Evolutionary conservation across 37 sponge, comb jelly and placozoan species (phyloP).

Genomic region (Oopsacas minuta): DNA sequence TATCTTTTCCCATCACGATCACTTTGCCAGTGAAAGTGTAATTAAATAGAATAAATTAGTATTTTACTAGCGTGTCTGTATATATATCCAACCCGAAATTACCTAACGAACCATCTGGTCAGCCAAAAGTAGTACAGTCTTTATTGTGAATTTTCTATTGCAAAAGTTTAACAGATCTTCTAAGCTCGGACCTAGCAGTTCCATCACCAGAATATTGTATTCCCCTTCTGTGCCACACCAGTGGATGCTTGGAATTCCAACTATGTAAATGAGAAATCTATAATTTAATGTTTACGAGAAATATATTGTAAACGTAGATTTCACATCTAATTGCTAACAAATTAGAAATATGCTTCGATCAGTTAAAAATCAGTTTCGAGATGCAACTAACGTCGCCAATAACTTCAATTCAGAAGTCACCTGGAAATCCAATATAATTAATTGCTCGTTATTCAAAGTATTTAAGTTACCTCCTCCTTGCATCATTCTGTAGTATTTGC

Average conservation of each 20-base stretch:
- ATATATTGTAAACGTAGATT: background rate
- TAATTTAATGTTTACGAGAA: background rate
- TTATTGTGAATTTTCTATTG: slow-evolving; percentile 81
- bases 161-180: slow-evolving; percentile 99
- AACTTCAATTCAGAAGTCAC: no score
- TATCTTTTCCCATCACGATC: no score
- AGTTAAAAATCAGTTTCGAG: background rate
- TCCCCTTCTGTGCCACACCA: slow-evolving; percentile 99
- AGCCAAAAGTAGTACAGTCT: slow-evolving; percentile 86
- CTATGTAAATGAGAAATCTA: slow-evolving; percentile 23
- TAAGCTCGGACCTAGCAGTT: slow-evolving; percentile 90
- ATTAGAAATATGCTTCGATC: background rate
- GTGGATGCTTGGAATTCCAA: slow-evolving; percentile 88
- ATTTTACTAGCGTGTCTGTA: background rate
- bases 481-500: slow-evolving; percentile 96
- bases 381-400: background rate
- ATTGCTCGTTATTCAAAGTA: no score
- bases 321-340: background rate
- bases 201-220: slow-evolving; percentile 97
- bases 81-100: background rate
- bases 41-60: background rate
- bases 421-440: no score
- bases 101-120: slow-evolving; percentile 80
- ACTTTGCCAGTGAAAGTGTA: no score
- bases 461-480: slow-evolving; percentile 85